Evolutionary conservation across 2,888 invertebrate species (phyloP).

Genomic region (Pristionchus entomophagus): DNA sequence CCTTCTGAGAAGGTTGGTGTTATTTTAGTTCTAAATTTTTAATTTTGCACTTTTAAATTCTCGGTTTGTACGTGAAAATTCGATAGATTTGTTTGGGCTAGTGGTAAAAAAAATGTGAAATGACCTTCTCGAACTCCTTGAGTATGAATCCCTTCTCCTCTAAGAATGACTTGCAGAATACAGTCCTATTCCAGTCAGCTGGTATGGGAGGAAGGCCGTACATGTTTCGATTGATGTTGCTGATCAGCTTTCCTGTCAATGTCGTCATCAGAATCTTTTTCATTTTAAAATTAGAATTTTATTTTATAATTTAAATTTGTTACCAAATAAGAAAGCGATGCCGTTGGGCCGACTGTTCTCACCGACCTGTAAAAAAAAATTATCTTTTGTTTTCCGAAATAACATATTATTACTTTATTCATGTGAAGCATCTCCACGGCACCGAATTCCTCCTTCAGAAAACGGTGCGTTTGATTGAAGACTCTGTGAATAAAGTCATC

Average conservation of each 20-base stretch:
- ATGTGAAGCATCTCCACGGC: constrained; percentile 28
- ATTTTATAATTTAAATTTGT: no score
- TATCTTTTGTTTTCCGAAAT: not conserved
- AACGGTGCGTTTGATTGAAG: constrained; percentile 15
- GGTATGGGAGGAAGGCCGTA: not conserved
- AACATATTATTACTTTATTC: constrained; percentile 27
- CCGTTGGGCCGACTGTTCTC: constrained; percentile 48
- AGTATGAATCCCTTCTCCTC: constrained; percentile 17
- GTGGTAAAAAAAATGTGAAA: not conserved
- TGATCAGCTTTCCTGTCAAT: not conserved
- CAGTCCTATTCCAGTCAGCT: not conserved
- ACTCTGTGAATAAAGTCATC: not conserved
- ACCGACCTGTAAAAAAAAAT: not conserved
- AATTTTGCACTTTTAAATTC: no score
- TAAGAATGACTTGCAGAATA: not conserved
- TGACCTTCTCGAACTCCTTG: not conserved
- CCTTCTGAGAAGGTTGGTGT: not conserved
- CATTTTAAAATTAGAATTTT: not conserved
- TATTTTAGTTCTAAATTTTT: no score
- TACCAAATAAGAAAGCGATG: constrained; percentile 28
- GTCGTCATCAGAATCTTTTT: no score
- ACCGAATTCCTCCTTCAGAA: not conserved
- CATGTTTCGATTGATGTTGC: not conserved
- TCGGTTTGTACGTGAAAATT: no score
- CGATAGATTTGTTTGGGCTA: no score